Base-by-base conservation (phyloP, 1,140 invertebrate genomes). In the Megalonaias nervosa region DNA sequence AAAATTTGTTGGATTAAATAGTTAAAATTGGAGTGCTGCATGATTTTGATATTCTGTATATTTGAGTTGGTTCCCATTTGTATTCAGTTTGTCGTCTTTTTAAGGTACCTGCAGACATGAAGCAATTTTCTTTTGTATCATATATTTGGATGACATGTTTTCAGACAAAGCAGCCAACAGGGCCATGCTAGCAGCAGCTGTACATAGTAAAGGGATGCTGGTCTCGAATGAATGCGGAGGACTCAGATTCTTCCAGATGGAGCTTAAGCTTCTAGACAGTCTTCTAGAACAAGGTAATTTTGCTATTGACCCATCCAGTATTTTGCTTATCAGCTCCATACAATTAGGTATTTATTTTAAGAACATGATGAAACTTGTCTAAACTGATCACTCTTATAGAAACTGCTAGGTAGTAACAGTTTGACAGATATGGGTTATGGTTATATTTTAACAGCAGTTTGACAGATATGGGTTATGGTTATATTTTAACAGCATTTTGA, bases 191-290 rank as follows among this genome's bases (percentile, higher is more conserved):
- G 59, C 67, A 23, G 60, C 74, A 6, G 66, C 23, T 68, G 59
- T 75, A 23, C 74, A 75, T 62, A 59, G 26, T 48, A 58, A 75
- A 16, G 74, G 58, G 15, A 56, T 70, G 17, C 56, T 69, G 26
- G 64, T 60, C 55, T 23, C 67, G 21, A 26, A 15, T 31, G 61
- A 66, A 61, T 58, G 69, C 3, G 61, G 31, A 55, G 70, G 66
- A 21, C 60, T 75, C 2, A 59, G 31, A 21, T n/a, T 75, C 21
- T 58, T 75, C 1, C 57, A 68, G 64, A 17, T 61, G 38, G 74
- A 75, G 31, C 64, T 38, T 9, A 75, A 17, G 11, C 14, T 70
- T 14, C 74, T 75, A n/a, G 6, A 31, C 21, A 69, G 62, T 38
- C 61, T 75, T 23, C 17, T 11, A 26, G 38, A 23, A 16, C 38